phyloP scores from a whole-genome alignment of 2,113 vertebrate genomes.

The Peromyscus polionotus region DNA sequence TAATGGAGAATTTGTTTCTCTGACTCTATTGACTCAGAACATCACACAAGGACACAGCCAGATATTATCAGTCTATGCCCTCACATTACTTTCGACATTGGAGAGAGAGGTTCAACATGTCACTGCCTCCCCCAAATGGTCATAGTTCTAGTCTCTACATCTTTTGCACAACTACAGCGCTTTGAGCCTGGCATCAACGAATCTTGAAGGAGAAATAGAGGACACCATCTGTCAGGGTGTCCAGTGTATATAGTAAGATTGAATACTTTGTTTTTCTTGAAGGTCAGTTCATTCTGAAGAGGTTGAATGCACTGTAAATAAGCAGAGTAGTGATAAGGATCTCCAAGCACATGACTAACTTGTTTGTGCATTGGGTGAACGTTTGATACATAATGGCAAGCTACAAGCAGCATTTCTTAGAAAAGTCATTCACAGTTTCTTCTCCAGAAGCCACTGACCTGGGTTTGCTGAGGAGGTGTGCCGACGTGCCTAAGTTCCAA shows the following conservation, averaged over 20 bases:
- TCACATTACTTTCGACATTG: neutral
- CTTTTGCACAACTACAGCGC: neutral
- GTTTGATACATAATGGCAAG: neutral
- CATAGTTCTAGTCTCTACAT: neutral
- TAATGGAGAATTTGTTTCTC: neutral
- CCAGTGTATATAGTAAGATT: too few relatives aligned
- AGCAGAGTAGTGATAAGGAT: neutral
- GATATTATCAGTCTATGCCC: neutral
- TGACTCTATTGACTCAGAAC: neutral
- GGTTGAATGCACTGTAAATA: neutral
- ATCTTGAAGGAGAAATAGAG: neutral
- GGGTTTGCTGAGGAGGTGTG: neutral
- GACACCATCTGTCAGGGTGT: fast-evolving
- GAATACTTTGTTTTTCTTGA: neutral
- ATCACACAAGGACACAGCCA: too few relatives aligned
- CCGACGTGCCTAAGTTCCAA: neutral
- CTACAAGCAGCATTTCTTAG: neutral
- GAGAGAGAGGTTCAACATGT: neutral
- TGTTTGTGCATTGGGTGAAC: neutral
- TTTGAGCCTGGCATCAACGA: neutral
- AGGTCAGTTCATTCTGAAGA: neutral
- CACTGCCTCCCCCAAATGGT: neutral
- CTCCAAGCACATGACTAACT: too few relatives aligned
- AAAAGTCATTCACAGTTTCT: neutral
- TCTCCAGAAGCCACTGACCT: neutral